Base-by-base conservation (phyloP, 30 jellyfish, hydroid and myxozoan species). In the Phacellophora camtschatica region DNA sequence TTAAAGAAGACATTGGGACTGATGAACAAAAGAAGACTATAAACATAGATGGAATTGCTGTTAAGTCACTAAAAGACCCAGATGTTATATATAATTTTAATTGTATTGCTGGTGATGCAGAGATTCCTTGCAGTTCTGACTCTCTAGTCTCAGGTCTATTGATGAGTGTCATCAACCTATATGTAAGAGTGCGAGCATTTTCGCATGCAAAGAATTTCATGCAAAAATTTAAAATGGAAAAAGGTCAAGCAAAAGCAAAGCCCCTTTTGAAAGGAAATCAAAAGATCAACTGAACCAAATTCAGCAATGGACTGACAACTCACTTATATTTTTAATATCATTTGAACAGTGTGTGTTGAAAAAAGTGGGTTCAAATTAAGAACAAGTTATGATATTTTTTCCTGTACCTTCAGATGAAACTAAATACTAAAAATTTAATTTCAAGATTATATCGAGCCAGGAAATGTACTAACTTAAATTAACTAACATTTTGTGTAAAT, bases 61-160 rank as follows among this genome's bases (percentile, higher is more conserved):
- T 6, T 15, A 51, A 6, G 66, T 22, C 29, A 22, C 66, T 6
- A 6, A 51, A 34, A 65, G 62, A 65, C 79, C 63, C 79, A 35
- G 79, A 7, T 33, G 61, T 65, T 65, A 11, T 65, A 65, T 33
- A 37, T 24, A 30, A 30, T 65, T 65, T 65, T 23, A 28, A 65
- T 65, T 61, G 62, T 65, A 65, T 65, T 65, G 79, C 61, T 65
- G 79, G 62, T 28, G 59, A 65, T 65, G 79, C 79, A 29, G 79
- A 65, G 61, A 65, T 65, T 65, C 61, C 79, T 19, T 65, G 79
- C 79, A 65, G 5, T 35, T 65, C 79, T 16, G 45, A 65, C 5
- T 18, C 79, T 35, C 79, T 65, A 35, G 32, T 65, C 24, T 30
- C 22, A 7, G 79, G 59, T 24, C 62, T 29, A 22, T 65, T 59